Evolutionary conservation across 2,797 vertebrate species (phyloP), one percentile per base, ranked within the genome.

Genomic region (Liparis tanakae): DNA sequence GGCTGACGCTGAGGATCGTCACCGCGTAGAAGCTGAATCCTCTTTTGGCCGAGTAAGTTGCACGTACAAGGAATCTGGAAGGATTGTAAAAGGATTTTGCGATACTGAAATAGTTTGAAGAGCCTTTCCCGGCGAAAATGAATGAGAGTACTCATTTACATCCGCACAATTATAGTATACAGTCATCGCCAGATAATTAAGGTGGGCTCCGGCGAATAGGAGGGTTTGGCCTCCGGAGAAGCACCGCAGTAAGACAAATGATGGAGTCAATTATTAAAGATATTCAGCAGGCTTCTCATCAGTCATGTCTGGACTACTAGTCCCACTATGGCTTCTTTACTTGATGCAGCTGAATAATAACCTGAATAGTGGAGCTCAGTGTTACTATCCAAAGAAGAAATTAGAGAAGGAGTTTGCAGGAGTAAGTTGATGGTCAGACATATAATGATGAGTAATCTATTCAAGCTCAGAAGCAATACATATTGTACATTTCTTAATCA

Each of bases 241-340:
- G 55, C 59, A 22, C n/a, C 25, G 66, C 75, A 51, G 63, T 22
- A 10, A n/a, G 57, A 37, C 22, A 20, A 66, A 70, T 71, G 71
- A 30, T 62, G 54, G 60, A 59, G 51, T 70, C 63, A 55, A 55
- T 84, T 67, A 73, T 76, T 78, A 70, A 82, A 54, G 67, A 51
- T 69, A 53, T 46, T 60, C 30, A 30, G 20, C 41, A 39, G 15
- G 44, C 13, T 30, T 75, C 70, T 82, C 61, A 56, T 70, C 41
- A 69, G 6, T 25, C n/a, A 17, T 46, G 62, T 54, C 43, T 53
- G 65, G 57, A 65, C 39, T 53, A 30, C 22, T 25, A 34, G 20
- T 63, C 50, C n/a, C 5, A 3, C 13, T 34, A 15, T 44, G 41
- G 46, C 12, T 39, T 71, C 25, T 44, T 69, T 25, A 13, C 3